Conservation (phyloP, 2,888 invertebrate species). For the Lasioglossum villosulum region DNA sequence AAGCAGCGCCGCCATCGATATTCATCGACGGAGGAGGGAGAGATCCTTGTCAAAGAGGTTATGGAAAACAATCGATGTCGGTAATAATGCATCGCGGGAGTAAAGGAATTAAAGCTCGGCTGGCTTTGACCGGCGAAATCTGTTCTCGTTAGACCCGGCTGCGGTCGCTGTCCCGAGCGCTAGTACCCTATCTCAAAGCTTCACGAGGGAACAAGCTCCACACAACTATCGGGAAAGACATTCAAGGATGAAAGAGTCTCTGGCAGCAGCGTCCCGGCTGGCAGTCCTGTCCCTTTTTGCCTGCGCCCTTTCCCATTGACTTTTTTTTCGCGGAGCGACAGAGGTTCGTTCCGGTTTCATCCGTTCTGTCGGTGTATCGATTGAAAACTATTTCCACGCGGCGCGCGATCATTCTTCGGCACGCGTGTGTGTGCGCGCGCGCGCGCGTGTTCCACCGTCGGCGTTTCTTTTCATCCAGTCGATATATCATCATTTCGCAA, state of each 20-base stretch:
- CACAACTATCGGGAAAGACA: conserved; percentile 54
- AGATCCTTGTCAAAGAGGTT: not conserved
- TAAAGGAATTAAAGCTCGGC: conserved; percentile 21
- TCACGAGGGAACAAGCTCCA: conserved; percentile 11
- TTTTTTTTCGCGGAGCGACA: not conserved
- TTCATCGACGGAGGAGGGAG: not conserved
- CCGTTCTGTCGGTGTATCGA: conserved; percentile 25
- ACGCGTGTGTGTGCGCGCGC: too few species aligned
- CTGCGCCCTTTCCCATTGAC: conserved; percentile 12
- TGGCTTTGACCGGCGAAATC: conserved; percentile 9
- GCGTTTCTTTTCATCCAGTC: conserved; percentile 29
- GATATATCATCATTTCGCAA: conserved; percentile 33
- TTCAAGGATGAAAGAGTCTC: conserved; percentile 29
- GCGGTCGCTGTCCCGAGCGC: not conserved
- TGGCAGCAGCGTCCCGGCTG: not conserved
- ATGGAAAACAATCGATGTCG: conserved; percentile 6
- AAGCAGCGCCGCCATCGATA: conserved; percentile 22
- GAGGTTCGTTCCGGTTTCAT: conserved; percentile 31
- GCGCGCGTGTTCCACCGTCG: not conserved
- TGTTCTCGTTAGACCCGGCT: not conserved
- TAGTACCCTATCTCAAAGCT: conserved; percentile 26
- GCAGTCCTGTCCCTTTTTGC: conserved; percentile 10
- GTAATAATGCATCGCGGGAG: not conserved
- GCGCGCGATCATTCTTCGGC: conserved; percentile 26
- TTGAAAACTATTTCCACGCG: conserved; percentile 45